Evolutionary conservation across 64 coral and sea anemone genomes (phyloP).

Genomic region (Actinia tenebrosa): DNA sequence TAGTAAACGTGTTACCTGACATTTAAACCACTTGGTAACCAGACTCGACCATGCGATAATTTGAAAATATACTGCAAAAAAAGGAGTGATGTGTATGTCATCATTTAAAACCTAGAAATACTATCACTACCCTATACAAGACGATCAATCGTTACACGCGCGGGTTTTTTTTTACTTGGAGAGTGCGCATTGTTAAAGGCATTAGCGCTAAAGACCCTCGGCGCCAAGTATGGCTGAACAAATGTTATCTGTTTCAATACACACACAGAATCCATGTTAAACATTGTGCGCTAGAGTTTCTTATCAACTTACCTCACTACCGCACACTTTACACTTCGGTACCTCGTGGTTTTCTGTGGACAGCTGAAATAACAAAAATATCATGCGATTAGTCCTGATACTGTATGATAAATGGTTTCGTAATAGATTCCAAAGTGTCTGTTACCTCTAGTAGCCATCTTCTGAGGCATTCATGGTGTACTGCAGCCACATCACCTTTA

Average conservation of each 20-base stretch:
- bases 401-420: not conserved
- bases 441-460: conserved; percentile 89
- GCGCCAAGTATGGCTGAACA: too few relatives aligned
- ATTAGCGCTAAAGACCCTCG: too few relatives aligned
- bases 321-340: conserved; percentile 50
- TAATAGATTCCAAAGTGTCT: not conserved
- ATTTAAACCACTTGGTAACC: conserved; percentile 65
- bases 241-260: too few relatives aligned
- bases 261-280: too few relatives aligned
- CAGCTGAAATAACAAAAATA: not conserved
- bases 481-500: conserved; percentile 92
- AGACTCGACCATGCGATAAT: conserved; percentile 15
- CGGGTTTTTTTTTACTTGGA: too few relatives aligned
- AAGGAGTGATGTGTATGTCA: not conserved
- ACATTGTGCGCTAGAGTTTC: not conserved
- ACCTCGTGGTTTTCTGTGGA: not conserved
- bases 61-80: not conserved
- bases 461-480: conserved; percentile 92
- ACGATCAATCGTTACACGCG: too few relatives aligned
- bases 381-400: not conserved
- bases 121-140: too few relatives aligned
- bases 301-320: conserved; percentile 32
- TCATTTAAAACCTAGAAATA: too few relatives aligned
- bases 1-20: conserved; percentile 32
- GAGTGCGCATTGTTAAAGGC: too few relatives aligned